These are phyloP conservation scores for Sander lucioperca DNA, from an alignment of 2,113 vertebrate species.

Conservation along the genomic window DNA sequence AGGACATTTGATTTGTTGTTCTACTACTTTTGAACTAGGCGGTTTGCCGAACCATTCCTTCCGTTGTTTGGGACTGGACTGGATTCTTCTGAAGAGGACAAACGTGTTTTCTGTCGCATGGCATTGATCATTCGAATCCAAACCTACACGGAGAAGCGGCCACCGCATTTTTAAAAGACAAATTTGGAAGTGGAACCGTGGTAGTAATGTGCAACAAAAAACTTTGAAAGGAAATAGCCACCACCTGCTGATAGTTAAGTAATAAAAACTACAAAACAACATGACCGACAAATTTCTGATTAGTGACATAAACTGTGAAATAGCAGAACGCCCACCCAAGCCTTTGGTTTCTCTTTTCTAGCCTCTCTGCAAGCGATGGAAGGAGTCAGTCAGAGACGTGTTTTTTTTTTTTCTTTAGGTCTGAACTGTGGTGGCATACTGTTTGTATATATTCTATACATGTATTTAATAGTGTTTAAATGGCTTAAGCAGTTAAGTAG, in stretches of 20 bases:
- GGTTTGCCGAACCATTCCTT: background rate
- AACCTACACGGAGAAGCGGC: conserved; percentile 32
- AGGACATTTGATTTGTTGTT: conserved; percentile 2
- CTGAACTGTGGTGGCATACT: conserved; percentile 49
- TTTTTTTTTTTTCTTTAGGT: conserved; percentile 19
- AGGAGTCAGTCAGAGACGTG: conserved; percentile 39
- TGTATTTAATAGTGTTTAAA: conserved; percentile 80
- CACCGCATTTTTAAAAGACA: conserved; percentile 14
- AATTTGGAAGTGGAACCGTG: conserved; percentile 7
- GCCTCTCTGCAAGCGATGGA: conserved; percentile 30
- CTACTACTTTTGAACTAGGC: conserved; percentile 1
- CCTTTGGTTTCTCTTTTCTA: conserved; percentile 43
- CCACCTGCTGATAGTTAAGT: conserved; percentile 3
- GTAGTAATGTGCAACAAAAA: background rate
- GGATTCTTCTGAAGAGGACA: conserved; percentile 12
- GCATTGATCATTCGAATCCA: background rate
- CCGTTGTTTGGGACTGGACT: background rate
- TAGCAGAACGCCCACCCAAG: background rate
- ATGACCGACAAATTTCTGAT: conserved; percentile 18
- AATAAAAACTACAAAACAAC: conserved; percentile 41
- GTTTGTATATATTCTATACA: conserved; percentile 82
- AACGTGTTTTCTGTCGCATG: background rate
- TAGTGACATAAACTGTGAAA: conserved; percentile 29
- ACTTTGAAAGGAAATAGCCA: conserved; percentile 45
- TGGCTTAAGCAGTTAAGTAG: conserved; percentile 59